A percentile compares a stretch with the other conserved stretches of the same genome.
Conservation (phyloP, 2,797 vertebrate species). For the Acrossocheilus fasciatus region DNA sequence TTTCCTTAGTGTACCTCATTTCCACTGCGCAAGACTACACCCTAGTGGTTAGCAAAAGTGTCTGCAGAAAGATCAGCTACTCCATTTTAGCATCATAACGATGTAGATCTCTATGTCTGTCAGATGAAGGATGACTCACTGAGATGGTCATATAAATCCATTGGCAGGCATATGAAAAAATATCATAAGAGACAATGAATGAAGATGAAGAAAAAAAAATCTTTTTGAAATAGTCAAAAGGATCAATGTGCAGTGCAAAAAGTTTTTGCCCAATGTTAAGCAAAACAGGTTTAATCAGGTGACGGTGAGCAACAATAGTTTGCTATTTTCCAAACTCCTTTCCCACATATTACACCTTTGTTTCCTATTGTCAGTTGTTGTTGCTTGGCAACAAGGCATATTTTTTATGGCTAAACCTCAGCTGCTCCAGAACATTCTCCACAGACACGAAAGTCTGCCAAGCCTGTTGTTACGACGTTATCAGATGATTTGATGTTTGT, state of each 20-base stretch:
- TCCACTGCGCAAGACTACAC: constrained; percentile 40
- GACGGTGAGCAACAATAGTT: background rate
- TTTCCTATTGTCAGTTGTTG: constrained; percentile 30
- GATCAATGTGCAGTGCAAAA: background rate
- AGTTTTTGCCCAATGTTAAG: background rate
- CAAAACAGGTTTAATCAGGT: background rate
- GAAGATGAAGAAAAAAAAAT: background rate
- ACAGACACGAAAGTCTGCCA: constrained; percentile 20
- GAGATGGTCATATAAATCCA: background rate
- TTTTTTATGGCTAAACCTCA: constrained; percentile 41
- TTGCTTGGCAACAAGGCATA: constrained; percentile 44
- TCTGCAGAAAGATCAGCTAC: background rate
- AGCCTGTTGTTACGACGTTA: constrained; percentile 16
- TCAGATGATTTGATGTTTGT: constrained; percentile 35
- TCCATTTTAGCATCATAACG: background rate
- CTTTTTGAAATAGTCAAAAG: background rate
- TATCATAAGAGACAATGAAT: background rate
- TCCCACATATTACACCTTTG: background rate
- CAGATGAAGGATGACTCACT: background rate
- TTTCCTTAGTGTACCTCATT: background rate
- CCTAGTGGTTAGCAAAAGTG: constrained; percentile 37
- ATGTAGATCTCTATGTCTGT: background rate
- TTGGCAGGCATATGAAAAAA: background rate
- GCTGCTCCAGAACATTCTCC: constrained; percentile 6
- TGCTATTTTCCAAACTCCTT: background rate